Conservation (phyloP, 2,113 vertebrate species). For the Galeopterus variegatus region DNA sequence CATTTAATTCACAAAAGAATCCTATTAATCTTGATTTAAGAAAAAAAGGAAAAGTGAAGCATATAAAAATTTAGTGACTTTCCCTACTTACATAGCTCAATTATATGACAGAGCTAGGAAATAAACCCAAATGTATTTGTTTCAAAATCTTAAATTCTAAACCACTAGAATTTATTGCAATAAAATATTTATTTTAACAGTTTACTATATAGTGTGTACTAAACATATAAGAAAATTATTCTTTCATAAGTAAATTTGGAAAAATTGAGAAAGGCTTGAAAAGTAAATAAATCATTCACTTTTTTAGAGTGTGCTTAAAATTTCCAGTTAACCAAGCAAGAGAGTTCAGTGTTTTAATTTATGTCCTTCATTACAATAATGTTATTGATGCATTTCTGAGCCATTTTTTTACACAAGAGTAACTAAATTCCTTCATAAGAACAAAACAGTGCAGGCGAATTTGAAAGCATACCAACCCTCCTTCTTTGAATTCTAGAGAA, state of each 20-base stretch:
- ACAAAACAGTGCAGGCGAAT: background rate
- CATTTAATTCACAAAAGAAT: slow-evolving; percentile 5
- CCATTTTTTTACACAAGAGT: no score
- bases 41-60: background rate
- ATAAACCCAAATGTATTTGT: background rate
- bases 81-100: background rate
- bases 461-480: rapidly evolving
- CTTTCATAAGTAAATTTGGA: background rate
- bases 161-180: background rate
- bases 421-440: background rate
- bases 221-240: background rate
- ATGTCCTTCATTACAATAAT: background rate
- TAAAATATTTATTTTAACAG: background rate
- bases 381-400: background rate
- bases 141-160: background rate
- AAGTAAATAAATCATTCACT: background rate
- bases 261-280: background rate
- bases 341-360: no score
- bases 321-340: background rate
- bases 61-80: slow-evolving; percentile 16
- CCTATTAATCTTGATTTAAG: background rate
- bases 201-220: background rate
- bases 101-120: background rate
- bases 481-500: background rate
- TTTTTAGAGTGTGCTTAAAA: background rate